Conservation (phyloP, 1,140 invertebrate genomes). For the Zaprionus vittiger region DNA sequence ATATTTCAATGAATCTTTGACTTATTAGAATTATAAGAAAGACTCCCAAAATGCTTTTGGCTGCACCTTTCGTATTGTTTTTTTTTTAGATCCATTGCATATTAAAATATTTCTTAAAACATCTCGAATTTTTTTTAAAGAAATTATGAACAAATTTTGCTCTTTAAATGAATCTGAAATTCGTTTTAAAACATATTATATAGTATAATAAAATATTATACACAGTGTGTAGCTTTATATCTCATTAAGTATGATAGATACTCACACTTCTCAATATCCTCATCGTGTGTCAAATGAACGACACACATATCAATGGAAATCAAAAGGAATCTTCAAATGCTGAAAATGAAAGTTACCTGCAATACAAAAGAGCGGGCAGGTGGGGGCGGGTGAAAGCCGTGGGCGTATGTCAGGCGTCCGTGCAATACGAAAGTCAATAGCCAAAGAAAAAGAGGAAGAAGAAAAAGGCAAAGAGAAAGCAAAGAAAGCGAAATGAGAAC, state of each 20-base stretch:
- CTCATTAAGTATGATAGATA: neutral
- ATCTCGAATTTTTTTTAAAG: no score
- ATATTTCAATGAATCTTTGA: no score
- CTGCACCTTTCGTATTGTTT: no score
- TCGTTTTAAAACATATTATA: no score
- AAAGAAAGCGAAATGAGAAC: slow-evolving; percentile 30
- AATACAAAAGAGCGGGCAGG: slow-evolving; percentile 8
- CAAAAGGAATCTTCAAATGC: slow-evolving; percentile 50
- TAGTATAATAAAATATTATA: no score
- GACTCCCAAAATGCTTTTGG: no score
- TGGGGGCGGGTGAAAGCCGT: neutral
- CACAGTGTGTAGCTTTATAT: neutral
- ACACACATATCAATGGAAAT: slow-evolving; percentile 38
- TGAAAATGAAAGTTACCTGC: slow-evolving; percentile 55
- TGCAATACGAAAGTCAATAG: slow-evolving; percentile 44
- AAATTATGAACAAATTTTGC: no score
- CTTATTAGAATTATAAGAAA: no score
- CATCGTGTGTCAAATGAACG: slow-evolving; percentile 2
- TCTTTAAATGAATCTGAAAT: no score
- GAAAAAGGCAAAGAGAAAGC: slow-evolving; percentile 17
- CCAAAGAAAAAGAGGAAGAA: slow-evolving; percentile 30
- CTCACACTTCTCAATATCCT: neutral
- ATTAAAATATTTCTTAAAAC: no score
- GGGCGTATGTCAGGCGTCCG: neutral
- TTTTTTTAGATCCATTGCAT: no score